Conservation (phyloP, 2,888 invertebrate species). For the Eudasyphora cyanicolor region DNA sequence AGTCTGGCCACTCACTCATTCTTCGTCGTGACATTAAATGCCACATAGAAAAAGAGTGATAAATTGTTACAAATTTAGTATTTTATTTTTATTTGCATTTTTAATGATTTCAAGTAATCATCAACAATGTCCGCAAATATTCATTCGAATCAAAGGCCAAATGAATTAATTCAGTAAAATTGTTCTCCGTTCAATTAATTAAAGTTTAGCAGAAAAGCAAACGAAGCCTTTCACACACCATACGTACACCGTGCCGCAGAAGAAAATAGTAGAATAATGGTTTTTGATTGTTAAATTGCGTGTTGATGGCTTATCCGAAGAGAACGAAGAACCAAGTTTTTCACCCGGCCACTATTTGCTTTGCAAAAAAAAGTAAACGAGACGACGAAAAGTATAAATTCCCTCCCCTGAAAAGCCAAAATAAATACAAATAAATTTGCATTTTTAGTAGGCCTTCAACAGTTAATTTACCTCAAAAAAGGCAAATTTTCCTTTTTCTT, state of each 20-base stretch:
- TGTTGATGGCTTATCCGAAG: conserved; percentile 38
- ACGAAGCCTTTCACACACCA: too few species aligned
- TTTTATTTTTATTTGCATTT: conserved; percentile 50
- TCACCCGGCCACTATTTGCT: background rate
- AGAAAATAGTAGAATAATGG: conserved; percentile 20
- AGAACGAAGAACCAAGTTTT: background rate
- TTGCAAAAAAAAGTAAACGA: background rate
- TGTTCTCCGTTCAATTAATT: conserved; percentile 44
- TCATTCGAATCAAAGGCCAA: background rate
- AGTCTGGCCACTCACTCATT: conserved; percentile 18
- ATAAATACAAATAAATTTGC: conserved; percentile 49
- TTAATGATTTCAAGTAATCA: conserved; percentile 30
- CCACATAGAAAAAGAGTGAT: conserved; percentile 44
- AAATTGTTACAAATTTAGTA: conserved; percentile 52
- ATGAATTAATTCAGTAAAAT: background rate
- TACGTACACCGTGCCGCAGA: background rate
- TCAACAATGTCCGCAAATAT: background rate
- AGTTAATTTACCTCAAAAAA: conserved; percentile 49
- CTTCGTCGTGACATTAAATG: conserved; percentile 47
- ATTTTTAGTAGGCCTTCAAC: conserved; percentile 51
- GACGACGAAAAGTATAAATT: background rate
- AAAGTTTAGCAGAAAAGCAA: conserved; percentile 22
- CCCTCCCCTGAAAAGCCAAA: background rate
- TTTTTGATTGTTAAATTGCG: conserved; percentile 60
- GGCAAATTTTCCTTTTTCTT: conserved; percentile 34